Evolutionary conservation across 2,888 invertebrate species (phyloP).

Genomic region (Eubasilissa splendida): DNA sequence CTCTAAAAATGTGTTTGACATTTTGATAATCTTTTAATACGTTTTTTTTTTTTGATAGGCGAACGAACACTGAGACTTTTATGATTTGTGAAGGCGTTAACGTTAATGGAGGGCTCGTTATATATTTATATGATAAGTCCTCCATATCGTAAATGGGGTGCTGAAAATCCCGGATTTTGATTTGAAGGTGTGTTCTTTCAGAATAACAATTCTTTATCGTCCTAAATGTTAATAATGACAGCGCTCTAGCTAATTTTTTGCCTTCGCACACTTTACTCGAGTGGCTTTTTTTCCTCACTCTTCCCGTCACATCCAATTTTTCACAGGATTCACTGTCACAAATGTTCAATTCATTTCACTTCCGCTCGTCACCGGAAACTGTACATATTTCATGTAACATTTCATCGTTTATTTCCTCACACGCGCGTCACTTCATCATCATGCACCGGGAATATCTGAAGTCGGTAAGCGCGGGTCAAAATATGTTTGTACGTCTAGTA

Average conservation of each 20-base stretch:
- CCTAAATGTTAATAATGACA: too few relatives aligned
- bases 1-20: background rate
- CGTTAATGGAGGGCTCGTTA: background rate
- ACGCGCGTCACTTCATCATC: background rate
- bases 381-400: too few relatives aligned
- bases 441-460: background rate
- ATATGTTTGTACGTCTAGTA: background rate
- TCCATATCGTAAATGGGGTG: too few relatives aligned
- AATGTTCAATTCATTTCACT: slow-evolving; percentile 23
- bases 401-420: slow-evolving; percentile 29
- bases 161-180: too few relatives aligned
- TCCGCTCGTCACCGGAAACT: slow-evolving; percentile 30
- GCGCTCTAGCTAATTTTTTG: too few relatives aligned
- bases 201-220: too few relatives aligned
- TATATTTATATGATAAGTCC: too few relatives aligned
- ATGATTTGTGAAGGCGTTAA: slow-evolving; percentile 8
- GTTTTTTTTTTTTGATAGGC: background rate
- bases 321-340: slow-evolving; percentile 2
- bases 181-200: too few relatives aligned
- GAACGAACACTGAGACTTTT: slow-evolving; percentile 3
- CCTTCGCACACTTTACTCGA: too few relatives aligned
- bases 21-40: slow-evolving; percentile 32
- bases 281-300: too few relatives aligned
- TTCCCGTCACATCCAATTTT: too few relatives aligned
- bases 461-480: slow-evolving; percentile 5